Percentiles rank a stretch among this genome's conserved stretches.
phyloP scores from a whole-genome alignment of 2,113 vertebrate genomes.

The Catharus bicknelli region DNA sequence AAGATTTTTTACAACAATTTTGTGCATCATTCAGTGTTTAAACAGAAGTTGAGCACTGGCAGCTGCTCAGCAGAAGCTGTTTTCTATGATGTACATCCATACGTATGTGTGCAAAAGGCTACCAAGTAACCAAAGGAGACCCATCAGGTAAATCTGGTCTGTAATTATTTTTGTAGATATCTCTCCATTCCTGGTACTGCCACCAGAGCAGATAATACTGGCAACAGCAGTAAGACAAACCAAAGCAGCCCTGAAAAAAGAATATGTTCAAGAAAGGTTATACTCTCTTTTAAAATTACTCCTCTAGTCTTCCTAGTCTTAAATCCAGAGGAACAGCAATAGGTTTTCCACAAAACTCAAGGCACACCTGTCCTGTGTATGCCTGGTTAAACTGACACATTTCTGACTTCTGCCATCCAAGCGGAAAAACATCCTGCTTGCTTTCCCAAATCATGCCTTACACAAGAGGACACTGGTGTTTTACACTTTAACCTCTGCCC shows the following conservation, averaged over 20 bases:
- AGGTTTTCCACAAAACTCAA: neutral
- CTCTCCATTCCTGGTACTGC: neutral
- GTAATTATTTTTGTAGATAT: neutral
- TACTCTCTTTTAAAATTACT: neutral
- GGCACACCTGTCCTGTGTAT: neutral
- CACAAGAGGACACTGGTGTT: neutral
- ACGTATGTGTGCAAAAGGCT: neutral
- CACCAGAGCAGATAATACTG: neutral
- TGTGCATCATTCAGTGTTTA: neutral
- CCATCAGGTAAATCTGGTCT: neutral
- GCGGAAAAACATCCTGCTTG: neutral
- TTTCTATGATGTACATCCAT: neutral
- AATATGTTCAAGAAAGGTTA: neutral
- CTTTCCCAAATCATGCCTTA: neutral
- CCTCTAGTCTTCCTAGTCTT: neutral
- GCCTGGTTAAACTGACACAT: neutral
- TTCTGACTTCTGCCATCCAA: neutral
- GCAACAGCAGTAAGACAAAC: neutral
- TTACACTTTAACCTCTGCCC: neutral
- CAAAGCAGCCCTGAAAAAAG: neutral
- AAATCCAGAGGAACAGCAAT: rapidly evolving
- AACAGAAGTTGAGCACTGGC: neutral
- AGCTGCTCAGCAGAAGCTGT: neutral
- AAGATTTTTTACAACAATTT: neutral
- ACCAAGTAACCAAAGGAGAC: neutral